Base-by-base conservation (phyloP, 2,113 vertebrate genomes). In the Grantiella picta region DNA sequence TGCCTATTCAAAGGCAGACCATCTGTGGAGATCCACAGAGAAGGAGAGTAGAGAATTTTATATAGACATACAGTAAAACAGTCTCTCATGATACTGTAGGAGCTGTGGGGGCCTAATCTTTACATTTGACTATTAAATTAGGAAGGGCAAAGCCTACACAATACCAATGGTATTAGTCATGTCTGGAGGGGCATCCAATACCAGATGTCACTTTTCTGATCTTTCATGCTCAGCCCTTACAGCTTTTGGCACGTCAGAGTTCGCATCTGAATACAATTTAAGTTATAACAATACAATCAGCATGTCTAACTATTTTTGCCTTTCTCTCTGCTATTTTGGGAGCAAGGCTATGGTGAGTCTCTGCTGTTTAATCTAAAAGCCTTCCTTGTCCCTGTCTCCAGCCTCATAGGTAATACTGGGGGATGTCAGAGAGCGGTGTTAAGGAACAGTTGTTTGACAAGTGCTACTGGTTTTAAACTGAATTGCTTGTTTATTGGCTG, bases 171-270 rank as follows among this genome's bases (percentile, higher is more conserved):
- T 93, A 98, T 98, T 98, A 98, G 97, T 98, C 97, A 98, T 97
- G 98, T 98, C 98, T 98, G 96, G 96, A 93, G 80, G 97, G 97
- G 97, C 98, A 98, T 98, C 96, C 95, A 97, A 94, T 97, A 97
- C 97, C 97, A 98, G 98, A 98, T 98, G 98, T 98, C 97, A 97
- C 94, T 98, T 98, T 97, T 98, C 97, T 98, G 97, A 97, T 97
- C 97, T 98, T 97, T 95, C 94, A 84, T 86, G 81, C 94, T 97
- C 95, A 95, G 95, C 75, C 94, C 94, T 97, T 96, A 96, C 69
- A 96, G 96, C 87, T 98, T 98, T 97, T 98, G 98, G 98, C 98
- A 97, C 95, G 8, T 97, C 94, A 94, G 90, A 90, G 94, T 95
- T 97, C 42, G 92, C 98, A 98, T 98, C 98, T 98, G 98, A 97